Evolutionary conservation across 1,140 invertebrate genomes (phyloP), one percentile per base, ranked within the genome.

Genomic region (Homarus americanus): DNA sequence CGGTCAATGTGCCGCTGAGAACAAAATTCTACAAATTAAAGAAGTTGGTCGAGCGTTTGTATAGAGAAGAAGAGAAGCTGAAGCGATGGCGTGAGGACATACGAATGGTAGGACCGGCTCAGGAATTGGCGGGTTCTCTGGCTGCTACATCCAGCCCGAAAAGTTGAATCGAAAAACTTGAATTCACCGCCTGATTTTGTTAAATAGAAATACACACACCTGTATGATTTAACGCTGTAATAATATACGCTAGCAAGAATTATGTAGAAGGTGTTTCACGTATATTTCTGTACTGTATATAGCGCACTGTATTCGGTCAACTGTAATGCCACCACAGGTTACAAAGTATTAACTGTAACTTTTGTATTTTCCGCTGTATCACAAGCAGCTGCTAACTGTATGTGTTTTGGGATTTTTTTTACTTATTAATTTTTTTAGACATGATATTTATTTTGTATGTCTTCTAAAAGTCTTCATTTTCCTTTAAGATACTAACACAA

Each of bases 1-100:
- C 32, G 9, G 53, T 88, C 58, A 38, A 69, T 20, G 40, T 88
- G 1, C 86, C 86, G 24, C 79, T 85, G 28, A 84, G 40, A 66
- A 85, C 85, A 58, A 41, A 79, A n/a, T 72, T 79, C n/a, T 78
- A 79, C 58, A 49, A 91, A 15, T 38, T 91, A 17, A 3, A 20
- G 32, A 85, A 69, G 38, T 36, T n/a, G 28, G 34, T 41, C 53
- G 49, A 40, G 20, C 82, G 89, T n/a, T 38, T 91, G 28, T 17
- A 63, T 5, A 91, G 82, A 58, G 89, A 91, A 20, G 40, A 79
- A 53, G 82, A 63, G 34, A 91, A 79, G 40, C 36, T 91, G 34
- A 38, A 79, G 38, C 41, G 76, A 32, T 84, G 34, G 69, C 66
- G 66, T 66, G 73, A 85, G n/a, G 58, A 91, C 32, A 79, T 85